Conservation (phyloP, 2,888 invertebrate species). For the Drosophila subquinaria region DNA sequence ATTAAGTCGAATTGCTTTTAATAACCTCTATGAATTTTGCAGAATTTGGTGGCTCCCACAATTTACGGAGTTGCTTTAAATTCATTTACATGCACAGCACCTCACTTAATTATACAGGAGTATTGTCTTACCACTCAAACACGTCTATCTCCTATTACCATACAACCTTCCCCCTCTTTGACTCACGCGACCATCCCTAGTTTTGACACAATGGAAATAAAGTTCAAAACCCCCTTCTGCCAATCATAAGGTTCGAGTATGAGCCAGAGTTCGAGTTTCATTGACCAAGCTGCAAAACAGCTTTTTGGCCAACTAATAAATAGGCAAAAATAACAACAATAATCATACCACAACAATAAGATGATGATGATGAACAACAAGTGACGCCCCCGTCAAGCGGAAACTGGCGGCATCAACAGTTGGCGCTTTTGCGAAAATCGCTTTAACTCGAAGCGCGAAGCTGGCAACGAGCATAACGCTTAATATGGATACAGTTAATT, state of each 20-base stretch:
- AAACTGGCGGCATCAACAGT: conserved; percentile 57
- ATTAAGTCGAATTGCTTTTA: conserved; percentile 21
- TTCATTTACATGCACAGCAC: conserved; percentile 15
- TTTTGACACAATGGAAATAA: conserved; percentile 34
- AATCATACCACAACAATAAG: conserved; percentile 7
- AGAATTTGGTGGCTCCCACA: conserved; percentile 17
- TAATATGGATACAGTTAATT: conserved; percentile 83
- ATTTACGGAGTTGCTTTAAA: conserved; percentile 25
- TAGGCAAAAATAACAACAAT: conserved; percentile 32
- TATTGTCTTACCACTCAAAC: conserved; percentile 16
- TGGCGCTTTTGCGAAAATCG: conserved; percentile 64
- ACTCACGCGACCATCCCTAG: conserved; percentile 53
- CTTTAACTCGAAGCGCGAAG: conserved; percentile 39
- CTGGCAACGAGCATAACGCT: conserved; percentile 49
- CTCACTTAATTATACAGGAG: conserved; percentile 22
- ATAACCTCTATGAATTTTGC: conserved; percentile 20
- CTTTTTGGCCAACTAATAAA: conserved; percentile 66
- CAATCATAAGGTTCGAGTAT: conserved; percentile 39
- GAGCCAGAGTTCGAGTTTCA: conserved; percentile 62
- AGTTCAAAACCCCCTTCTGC: conserved; percentile 71
- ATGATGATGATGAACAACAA: conserved; percentile 23
- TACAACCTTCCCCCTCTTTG: neutral
- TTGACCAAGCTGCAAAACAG: conserved; percentile 65
- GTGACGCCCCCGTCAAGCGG: conserved; percentile 71
- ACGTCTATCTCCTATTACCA: neutral